Percentiles rank a stretch among this genome's conserved stretches.
Evolutionary conservation across 2,888 invertebrate genomes (phyloP).

Genomic region (Poecilobothrus nobilitatus): DNA sequence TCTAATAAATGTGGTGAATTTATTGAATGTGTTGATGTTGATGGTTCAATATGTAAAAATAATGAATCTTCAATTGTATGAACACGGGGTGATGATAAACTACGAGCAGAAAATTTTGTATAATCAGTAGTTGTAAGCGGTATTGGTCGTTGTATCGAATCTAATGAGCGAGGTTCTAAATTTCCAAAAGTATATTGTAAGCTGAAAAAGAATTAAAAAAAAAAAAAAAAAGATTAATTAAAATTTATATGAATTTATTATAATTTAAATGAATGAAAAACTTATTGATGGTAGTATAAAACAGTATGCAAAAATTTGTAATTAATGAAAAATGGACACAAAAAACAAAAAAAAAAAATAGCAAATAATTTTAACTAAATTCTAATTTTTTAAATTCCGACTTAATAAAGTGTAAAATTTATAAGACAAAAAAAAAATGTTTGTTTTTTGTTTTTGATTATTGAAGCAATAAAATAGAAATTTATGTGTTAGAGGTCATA

Average conservation of each 20-base stretch:
- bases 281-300: no score
- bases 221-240: background rate
- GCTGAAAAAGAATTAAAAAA: constrained; percentile 24
- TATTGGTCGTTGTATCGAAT: constrained; percentile 27
- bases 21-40: background rate
- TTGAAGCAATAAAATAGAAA: no score
- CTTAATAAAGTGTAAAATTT: no score
- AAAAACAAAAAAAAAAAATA: no score
- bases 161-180: constrained; percentile 39
- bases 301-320: no score
- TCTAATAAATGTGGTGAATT: background rate
- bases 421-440: no score
- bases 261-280: background rate
- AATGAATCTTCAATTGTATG: constrained; percentile 1
- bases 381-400: no score
- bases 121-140: background rate
- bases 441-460: no score
- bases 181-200: constrained; percentile 46
- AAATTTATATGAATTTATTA: no score
- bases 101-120: constrained; percentile 17
- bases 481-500: no score
- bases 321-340: no score
- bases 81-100: constrained; percentile 9
- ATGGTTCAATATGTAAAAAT: background rate
- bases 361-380: no score